Evolutionary conservation across 1,140 invertebrate genomes (phyloP).

Genomic region (Drosophila sturtevanti): DNA sequence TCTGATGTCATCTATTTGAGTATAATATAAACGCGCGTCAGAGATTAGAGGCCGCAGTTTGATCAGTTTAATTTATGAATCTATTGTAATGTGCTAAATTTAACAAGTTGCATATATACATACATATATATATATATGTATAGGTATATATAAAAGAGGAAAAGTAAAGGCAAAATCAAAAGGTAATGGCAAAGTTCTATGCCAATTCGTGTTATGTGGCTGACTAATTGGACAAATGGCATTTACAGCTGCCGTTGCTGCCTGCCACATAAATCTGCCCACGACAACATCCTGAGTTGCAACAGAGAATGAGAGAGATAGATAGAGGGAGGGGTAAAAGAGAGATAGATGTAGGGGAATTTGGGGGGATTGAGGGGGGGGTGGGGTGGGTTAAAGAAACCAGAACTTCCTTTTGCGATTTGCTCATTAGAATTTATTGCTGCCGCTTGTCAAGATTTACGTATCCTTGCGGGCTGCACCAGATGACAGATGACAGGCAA

Average conservation of each 20-base stretch:
- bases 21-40: conserved; percentile 33
- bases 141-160: background rate
- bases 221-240: conserved; percentile 80
- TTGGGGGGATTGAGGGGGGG: background rate
- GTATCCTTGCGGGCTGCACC: conserved; percentile 64
- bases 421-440: conserved; percentile 81
- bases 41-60: conserved; percentile 54
- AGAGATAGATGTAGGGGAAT: background rate
- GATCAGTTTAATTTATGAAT: conserved; percentile 60
- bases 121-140: background rate
- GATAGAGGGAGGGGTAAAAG: background rate
- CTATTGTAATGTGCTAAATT: conserved; percentile 78
- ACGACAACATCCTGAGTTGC: conserved; percentile 67
- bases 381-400: conserved; percentile 12
- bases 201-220: conserved; percentile 25
- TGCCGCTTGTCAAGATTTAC: conserved; percentile 80
- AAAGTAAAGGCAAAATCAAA: background rate
- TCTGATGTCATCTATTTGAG: conserved; percentile 52
- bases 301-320: background rate
- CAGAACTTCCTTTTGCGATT: conserved; percentile 78
- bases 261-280: conserved; percentile 75
- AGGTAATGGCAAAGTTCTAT: conserved; percentile 23
- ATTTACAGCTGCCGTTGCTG: conserved; percentile 71
- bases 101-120: conserved; percentile 64
- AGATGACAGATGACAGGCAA: conserved; percentile 75